A percentile compares a stretch with the other conserved stretches of the same genome.
Evolutionary conservation across 2,888 invertebrate species (phyloP).

Genomic region (Chrysolina haemoptera): DNA sequence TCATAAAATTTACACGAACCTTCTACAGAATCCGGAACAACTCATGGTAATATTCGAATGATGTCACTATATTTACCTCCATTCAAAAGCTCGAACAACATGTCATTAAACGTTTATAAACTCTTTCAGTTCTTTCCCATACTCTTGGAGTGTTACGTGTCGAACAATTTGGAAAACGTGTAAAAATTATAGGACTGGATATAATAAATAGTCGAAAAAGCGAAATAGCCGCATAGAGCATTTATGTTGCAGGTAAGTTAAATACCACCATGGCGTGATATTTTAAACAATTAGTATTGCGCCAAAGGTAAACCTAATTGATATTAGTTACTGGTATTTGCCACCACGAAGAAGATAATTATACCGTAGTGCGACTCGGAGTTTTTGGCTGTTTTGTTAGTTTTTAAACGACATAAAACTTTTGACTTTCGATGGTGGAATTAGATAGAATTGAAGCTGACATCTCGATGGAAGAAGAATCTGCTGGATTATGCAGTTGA

Average conservation of each 20-base stretch:
- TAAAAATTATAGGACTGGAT: constrained; percentile 46
- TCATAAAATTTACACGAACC: constrained; percentile 25
- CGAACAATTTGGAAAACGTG: constrained; percentile 39
- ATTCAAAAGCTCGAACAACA: constrained; percentile 21
- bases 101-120: constrained; percentile 38
- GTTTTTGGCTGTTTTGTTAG: not conserved
- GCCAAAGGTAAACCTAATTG: constrained; percentile 43
- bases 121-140: constrained; percentile 35
- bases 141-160: constrained; percentile 33
- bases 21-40: constrained; percentile 26
- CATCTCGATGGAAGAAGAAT: not conserved
- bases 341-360: constrained; percentile 25
- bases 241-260: constrained; percentile 42
- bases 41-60: constrained; percentile 33
- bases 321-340: constrained; percentile 41
- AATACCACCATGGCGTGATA: constrained; percentile 41
- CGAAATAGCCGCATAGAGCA: constrained; percentile 43
- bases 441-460: not conserved
- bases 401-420: not conserved
- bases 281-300: constrained; percentile 49
- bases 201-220: constrained; percentile 41
- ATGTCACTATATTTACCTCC: constrained; percentile 38
- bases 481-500: not conserved
- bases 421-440: not conserved
- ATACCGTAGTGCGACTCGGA: constrained; percentile 32